Evolutionary conservation across 1,140 invertebrate genomes (phyloP), one percentile per base, ranked within the genome.

Genomic region (Papilio dardanus): DNA sequence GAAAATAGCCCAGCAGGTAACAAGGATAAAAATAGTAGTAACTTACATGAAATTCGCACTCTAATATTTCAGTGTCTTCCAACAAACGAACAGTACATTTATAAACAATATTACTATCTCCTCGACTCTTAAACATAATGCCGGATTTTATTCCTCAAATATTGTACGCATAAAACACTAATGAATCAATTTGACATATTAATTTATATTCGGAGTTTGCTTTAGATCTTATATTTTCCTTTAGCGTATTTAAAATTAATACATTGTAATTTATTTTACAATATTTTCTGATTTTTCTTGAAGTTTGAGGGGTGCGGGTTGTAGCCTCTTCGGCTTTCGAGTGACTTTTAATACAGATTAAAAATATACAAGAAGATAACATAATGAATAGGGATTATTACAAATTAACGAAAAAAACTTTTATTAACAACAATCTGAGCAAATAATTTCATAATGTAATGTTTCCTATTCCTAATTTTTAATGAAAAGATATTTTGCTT

Each of bases 41-140:
- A 92, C 93, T 95, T 93, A 99, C 98, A 96, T 98, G 97, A 95
- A 99, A 99, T 95, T 98, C 98, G 92, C 97, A 97, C 95, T 98
- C 97, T 85, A 99, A 94, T 83, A 98, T 97, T 94, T 99, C 98
- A 77, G 97, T 96, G 94, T 99, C 98, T 93, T 99, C 98, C 82
- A 99, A 94, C 79, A 99, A 95, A 84, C 98, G 95, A 79, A 99
- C 96, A 79, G 97, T 99, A 94, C 98, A 98, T 95, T 98, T 98
- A 95, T 97, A 97, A 92, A 97, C 96, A 94, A 97, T 95, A 94
- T 98, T 97, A 94, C 96, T 95, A 94, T 98, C 97, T 94, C 96
- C 97, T 94, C 97, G 94, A 83, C 92, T 94, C 90, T 94, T 94
- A 80, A 95, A 95, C 94, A 95, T 71, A 50, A 50, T 95, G 83